phyloP scores from a whole-genome alignment of 2,113 vertebrate species.

The Alouatta palliata region DNA sequence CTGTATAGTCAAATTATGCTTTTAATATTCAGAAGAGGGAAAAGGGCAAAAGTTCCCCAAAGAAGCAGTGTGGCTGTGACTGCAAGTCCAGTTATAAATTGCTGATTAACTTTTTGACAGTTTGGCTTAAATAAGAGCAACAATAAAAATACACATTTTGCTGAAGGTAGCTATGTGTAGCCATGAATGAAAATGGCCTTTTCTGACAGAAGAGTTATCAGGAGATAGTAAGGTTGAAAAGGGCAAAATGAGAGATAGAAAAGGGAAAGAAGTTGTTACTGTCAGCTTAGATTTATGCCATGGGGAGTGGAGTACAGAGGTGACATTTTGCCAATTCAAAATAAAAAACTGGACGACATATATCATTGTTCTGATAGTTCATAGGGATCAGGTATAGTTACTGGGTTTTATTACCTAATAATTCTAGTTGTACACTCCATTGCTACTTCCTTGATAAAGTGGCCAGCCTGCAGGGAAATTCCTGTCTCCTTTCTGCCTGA shows the following conservation, averaged over 20 bases:
- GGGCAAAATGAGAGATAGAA: not conserved
- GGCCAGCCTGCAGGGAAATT: not conserved
- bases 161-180: not conserved
- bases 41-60: not conserved
- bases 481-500: not conserved
- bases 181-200: not conserved
- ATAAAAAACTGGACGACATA: not conserved
- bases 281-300: not conserved
- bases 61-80: not conserved
- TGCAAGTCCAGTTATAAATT: not conserved
- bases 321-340: not conserved
- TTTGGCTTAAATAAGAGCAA: slow-evolving; percentile 19
- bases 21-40: not conserved
- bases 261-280: not conserved
- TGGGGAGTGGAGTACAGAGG: not conserved
- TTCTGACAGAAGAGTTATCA: slow-evolving; percentile 3
- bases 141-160: not conserved
- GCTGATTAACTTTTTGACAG: not conserved
- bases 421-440: not conserved
- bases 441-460: not conserved
- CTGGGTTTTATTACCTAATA: not conserved
- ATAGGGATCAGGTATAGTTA: not conserved
- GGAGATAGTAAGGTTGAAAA: not conserved
- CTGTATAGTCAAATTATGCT: not conserved
- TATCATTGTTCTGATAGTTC: not conserved